Base-by-base conservation (phyloP, 2,797 vertebrate species). In the Periophthalmus magnuspinnatus region DNA sequence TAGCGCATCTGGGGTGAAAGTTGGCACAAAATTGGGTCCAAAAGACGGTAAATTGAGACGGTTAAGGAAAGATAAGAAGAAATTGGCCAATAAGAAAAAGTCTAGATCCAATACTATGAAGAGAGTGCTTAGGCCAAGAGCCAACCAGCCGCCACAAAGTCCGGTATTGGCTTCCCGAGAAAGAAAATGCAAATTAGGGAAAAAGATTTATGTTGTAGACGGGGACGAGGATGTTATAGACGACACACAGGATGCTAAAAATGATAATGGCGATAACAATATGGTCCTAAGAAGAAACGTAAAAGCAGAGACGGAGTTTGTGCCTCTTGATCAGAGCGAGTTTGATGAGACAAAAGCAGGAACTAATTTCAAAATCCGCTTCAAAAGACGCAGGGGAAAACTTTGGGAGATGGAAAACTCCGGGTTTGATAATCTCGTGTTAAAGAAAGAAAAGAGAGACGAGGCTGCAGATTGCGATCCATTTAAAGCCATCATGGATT, bases 401-500 rank as follows among this genome's bases (percentile, higher is more conserved):
- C 87, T 93, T 7, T 94, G 94, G 94, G 92, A 93, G 62, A 91
- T 94, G 91, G 86, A 93, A 45, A 84, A 67, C 0, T 52, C 76
- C 0, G 81, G 76, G 9, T 47, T 81, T 21, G 83, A 86, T 60
- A 78, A 80, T 17, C 11, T 72, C 9, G 65, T 45, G 0, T 75
- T 84, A n/a, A 88, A 90, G 72, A 54, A 65, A 0, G 88, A 89
- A 69, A 87, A 77, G 5, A 48, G 71, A 14, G 75, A 81, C 0
- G 84, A 89, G 9, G 14, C 69, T 4, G 58, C 64, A 21, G 57
- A 67, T 0, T 89, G 85, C 0, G 92, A 94, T 71, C 94, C 93
- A 8, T 93, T 94, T 72, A 93, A 91, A 75, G 93, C 93, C 47
- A 93, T 94, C 71, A 91, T 94, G 91, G 92, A 94, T 74, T 93